Evolutionary conservation across 2,113 vertebrate genomes (phyloP), one percentile per base, ranked within the genome.

Genomic region (Chaenogobius annularis): DNA sequence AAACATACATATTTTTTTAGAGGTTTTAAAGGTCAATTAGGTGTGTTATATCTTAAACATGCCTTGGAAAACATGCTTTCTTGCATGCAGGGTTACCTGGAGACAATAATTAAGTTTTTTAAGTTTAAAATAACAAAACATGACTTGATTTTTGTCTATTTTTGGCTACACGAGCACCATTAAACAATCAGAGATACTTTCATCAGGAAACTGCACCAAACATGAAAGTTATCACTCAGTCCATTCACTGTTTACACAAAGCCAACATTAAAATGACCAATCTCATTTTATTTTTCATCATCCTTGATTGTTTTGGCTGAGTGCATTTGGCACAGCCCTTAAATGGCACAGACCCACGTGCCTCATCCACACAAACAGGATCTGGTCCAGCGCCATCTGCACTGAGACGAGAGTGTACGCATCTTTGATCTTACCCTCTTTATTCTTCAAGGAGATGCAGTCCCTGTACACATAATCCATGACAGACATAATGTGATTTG

Each of bases 401-500:
- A 87, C 85, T 85, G 61, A 82, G 84, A 46, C 10, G 9, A 93
- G 82, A 91, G 86, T 83, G 88, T 85, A 62, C 74, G 84, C 85
- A 83, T 90, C 83, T 92, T 93, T 93, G 88, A 93, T 91, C 84
- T 90, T 86, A 85, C 76, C 76, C 79, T 82, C 65, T 87, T 88
- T 85, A 77, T 84, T 87, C 87, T 85, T 85, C 71, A 63, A 82
- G 75, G 72, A 87, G 70, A 88, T 84, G 80, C 62, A 73, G 86
- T 87, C 83, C 88, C 83, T 78, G 82, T 80, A 76, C 82, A 79
- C 83, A 80, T 91, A 91, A 92, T 91, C 91, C 92, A 91, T 93
- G 92, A 92, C 92, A 88, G 88, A 71, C 87, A 82, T 91, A 93
- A 92, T 92, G 90, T 91, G 92, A 93, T 93, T 92, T 93, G 86